Evolutionary conservation across 2,797 vertebrate species (phyloP).

Genomic region (Platalea minor): DNA sequence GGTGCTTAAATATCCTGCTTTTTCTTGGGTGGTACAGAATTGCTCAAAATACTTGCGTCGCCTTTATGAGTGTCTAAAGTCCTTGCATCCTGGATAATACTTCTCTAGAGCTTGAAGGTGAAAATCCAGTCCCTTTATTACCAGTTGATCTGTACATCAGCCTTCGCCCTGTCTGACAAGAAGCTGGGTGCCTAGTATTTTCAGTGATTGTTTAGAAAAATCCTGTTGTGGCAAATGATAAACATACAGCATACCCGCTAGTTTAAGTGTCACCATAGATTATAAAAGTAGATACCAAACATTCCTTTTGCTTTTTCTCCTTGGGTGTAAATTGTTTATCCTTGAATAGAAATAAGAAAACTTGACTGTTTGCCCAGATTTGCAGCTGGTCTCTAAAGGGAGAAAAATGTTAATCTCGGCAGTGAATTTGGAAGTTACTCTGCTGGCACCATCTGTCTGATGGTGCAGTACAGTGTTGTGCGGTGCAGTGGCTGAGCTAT

Average conservation of each 20-base stretch:
- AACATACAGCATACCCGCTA: neutral
- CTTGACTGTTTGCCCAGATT: conserved; percentile 42
- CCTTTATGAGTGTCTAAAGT: neutral
- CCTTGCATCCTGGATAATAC: neutral
- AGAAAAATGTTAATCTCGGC: conserved; percentile 1
- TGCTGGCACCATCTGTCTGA: neutral
- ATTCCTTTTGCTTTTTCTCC: neutral
- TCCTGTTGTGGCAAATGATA: neutral
- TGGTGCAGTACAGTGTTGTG: neutral
- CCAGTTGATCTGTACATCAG: neutral
- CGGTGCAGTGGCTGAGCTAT: neutral
- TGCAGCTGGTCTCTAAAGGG: conserved; percentile 40
- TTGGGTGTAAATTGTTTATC: neutral
- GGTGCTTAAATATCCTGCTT: neutral
- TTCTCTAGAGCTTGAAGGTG: neutral
- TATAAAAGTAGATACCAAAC: neutral
- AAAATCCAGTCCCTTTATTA: neutral
- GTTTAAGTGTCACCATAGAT: neutral
- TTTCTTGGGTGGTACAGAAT: neutral
- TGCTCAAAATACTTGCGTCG: neutral
- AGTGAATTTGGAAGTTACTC: neutral
- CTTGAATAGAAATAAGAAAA: neutral
- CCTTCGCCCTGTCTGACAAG: neutral
- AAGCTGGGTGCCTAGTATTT: neutral
- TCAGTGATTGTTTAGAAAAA: neutral